Evolutionary conservation across 2,113 vertebrate genomes (phyloP).

Genomic region (Synchiropus splendidus): DNA sequence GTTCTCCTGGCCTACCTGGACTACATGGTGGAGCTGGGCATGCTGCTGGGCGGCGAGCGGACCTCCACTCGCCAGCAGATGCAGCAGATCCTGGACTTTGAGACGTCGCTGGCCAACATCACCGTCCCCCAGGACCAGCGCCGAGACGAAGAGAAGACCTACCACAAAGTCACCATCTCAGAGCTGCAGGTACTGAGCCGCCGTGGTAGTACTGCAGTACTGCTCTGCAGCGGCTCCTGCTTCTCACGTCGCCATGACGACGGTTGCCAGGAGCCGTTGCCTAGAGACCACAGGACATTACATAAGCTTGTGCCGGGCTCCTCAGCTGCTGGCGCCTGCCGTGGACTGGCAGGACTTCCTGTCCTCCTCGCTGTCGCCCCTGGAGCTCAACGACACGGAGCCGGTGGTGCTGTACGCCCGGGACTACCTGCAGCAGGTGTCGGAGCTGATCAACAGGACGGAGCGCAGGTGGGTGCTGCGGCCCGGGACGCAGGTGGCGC

Average conservation of each 20-base stretch:
- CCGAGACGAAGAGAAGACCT: conserved; percentile 92
- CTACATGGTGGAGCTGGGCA: conserved; percentile 93
- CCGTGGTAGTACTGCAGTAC: not conserved
- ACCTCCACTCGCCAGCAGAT: conserved; percentile 75
- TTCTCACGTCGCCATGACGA: conserved; percentile 32
- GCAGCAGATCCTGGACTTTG: conserved; percentile 86
- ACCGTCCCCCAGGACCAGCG: conserved; percentile 91
- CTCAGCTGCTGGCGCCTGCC: conserved; percentile 72
- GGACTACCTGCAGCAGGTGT: conserved; percentile 87
- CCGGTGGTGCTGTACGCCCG: conserved; percentile 85
- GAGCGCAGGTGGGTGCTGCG: conserved; percentile 63
- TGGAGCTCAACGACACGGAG: conserved; percentile 81
- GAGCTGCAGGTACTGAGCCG: conserved; percentile 79
- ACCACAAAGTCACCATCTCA: conserved; percentile 83
- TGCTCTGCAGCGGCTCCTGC: conserved; percentile 20
- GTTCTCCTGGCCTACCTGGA: conserved; percentile 86
- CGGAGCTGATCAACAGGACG: conserved; percentile 85
- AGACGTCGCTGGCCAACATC: conserved; percentile 83
- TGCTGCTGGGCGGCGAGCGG: conserved; percentile 74
- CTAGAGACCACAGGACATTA: conserved; percentile 32
- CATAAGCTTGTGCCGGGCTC: conserved; percentile 12
- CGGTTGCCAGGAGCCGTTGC: conserved; percentile 48
- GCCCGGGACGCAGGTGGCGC: not conserved
- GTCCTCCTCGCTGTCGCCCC: conserved; percentile 75
- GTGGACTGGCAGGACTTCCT: conserved; percentile 92